Base-by-base conservation (phyloP, 2,888 invertebrate genomes). In the Nesidiocoris tenuis region DNA sequence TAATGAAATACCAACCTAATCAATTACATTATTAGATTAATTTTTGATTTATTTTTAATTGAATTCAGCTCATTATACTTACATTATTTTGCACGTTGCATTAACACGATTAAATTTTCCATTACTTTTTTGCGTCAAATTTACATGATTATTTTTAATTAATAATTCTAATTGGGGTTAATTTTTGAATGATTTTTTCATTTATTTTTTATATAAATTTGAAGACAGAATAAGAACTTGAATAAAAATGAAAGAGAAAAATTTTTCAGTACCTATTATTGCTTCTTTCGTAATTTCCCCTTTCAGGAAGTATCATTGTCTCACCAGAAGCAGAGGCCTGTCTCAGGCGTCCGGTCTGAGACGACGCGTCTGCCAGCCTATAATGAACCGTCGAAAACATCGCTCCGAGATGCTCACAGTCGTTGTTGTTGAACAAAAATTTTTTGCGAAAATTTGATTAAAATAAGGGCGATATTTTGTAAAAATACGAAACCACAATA, bases 321-420 rank as follows among this genome's bases (percentile, higher is more conserved):
- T 77, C 78, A 5, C 77, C 76, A 17, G 78, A 78, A 67, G 74
- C 76, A 2, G 76, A 77, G 67, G 77, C 77, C 17, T 77, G 76
- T 64, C 65, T 78, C 9, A 77, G 75, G 59, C 75, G 74, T 57
- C 77, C 76, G 19, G 77, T 76, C 21, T 77, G 70, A 68, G 18
- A n/a, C 39, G 65, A 16, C 22, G 55, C 18, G 55, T 18, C 18
- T n/a, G 9, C n/a, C 25, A 16, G n/a, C 25, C 25, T 39, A 17
- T 39, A 1, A 17, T 25, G 25, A 39, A 19, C 19, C 65, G 19
- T 24, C 65, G 19, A 54, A 54, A 2, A 67, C 67, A 67, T 67
- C 56, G 21, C 25, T 39, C 67, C 25, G 19, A 67, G 19, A 56
- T 67, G 67, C 67, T 67, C 67, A 67, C 56, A 7, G 17, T 19